phyloP scores from a whole-genome alignment of 1,140 invertebrate genomes.

The Ips typographus region DNA sequence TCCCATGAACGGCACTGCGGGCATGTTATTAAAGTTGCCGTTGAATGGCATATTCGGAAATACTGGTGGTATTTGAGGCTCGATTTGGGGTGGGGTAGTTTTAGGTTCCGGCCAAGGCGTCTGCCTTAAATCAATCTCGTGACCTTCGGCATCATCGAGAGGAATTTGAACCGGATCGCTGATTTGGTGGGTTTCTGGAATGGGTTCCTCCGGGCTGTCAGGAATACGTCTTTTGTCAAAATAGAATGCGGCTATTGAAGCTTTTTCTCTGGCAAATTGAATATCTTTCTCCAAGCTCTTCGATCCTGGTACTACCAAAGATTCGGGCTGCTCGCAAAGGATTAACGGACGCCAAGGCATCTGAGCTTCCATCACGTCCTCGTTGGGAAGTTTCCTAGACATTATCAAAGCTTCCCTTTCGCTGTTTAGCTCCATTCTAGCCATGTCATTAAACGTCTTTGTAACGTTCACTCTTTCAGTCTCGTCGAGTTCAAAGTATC shows the following conservation, averaged over 20 bases:
- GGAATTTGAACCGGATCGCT: slow-evolving; percentile 82
- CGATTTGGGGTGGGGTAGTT: slow-evolving; percentile 55
- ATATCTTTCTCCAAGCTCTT: slow-evolving; percentile 85
- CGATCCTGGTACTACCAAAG: slow-evolving; percentile 69
- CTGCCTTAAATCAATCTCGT: slow-evolving; percentile 70
- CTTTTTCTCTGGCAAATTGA: slow-evolving; percentile 81
- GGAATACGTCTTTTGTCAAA: slow-evolving; percentile 85
- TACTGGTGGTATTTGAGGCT: slow-evolving; percentile 49
- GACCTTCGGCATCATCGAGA: slow-evolving; percentile 81
- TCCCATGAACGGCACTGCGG: slow-evolving; percentile 44
- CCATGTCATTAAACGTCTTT: slow-evolving; percentile 89
- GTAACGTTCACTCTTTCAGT: slow-evolving; percentile 93
- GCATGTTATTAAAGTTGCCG: slow-evolving; percentile 47
- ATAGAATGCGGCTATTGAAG: slow-evolving; percentile 81
- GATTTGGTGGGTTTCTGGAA: slow-evolving; percentile 74
- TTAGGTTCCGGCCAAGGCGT: slow-evolving; percentile 83
- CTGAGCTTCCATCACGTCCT: slow-evolving; percentile 78
- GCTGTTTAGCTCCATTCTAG: slow-evolving; percentile 80
- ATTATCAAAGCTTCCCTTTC: slow-evolving; percentile 78
- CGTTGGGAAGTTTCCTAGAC: slow-evolving; percentile 71
- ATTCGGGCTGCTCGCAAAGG: slow-evolving; percentile 65
- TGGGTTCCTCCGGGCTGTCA: slow-evolving; percentile 82
- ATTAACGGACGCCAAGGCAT: slow-evolving; percentile 70
- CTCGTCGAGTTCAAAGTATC: slow-evolving; percentile 91
- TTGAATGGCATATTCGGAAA: slow-evolving; percentile 57